A percentile compares a stretch with the other conserved stretches of the same genome.
phyloP scores from a whole-genome alignment of 2,113 vertebrate genomes.

The Chlorodrepanis virens region DNA sequence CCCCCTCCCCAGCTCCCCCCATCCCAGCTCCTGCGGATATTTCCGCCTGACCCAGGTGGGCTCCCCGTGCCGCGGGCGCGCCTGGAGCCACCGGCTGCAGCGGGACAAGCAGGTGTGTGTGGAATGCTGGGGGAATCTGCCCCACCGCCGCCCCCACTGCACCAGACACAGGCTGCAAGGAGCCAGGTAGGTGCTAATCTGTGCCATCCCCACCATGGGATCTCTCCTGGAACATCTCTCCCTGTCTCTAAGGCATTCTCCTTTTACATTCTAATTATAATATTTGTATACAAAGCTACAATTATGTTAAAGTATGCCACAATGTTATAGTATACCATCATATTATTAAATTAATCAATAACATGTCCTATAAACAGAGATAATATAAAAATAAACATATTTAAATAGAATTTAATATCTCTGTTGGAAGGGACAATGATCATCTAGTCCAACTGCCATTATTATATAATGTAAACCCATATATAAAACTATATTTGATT shows the following conservation, averaged over 20 bases:
- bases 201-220: neutral
- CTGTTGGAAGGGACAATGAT: neutral
- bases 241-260: neutral
- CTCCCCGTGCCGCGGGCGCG: slow-evolving; percentile 62
- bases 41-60: slow-evolving; percentile 79
- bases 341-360: neutral
- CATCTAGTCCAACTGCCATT: neutral
- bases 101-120: slow-evolving; percentile 74
- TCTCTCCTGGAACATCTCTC: neutral
- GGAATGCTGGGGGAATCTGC: slow-evolving; percentile 73
- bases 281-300: neutral
- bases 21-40: slow-evolving; percentile 79
- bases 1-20: neutral
- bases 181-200: slow-evolving; percentile 67
- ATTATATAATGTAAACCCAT: neutral
- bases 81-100: slow-evolving; percentile 77
- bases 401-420: neutral
- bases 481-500: neutral
- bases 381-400: neutral
- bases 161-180: slow-evolving; percentile 73
- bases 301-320: neutral
- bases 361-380: neutral
- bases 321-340: neutral
- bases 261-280: neutral
- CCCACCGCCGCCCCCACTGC: slow-evolving; percentile 69